A percentile compares a stretch with the other conserved stretches of the same genome.
Conservation (phyloP, 2,888 invertebrate species). For the Therioaphis trifolii region DNA sequence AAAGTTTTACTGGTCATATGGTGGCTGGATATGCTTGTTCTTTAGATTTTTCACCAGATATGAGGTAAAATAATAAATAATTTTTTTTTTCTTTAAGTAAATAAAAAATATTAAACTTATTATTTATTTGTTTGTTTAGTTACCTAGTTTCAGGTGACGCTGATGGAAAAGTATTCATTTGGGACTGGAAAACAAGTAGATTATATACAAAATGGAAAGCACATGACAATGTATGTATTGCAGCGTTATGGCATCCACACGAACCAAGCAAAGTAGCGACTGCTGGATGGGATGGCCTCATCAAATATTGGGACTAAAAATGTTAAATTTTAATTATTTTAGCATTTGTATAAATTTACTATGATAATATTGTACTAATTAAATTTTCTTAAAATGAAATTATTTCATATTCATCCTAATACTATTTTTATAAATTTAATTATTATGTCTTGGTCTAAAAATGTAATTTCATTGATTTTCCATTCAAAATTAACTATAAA, state of each 20-base stretch:
- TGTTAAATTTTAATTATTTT: background rate
- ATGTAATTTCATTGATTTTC: no score
- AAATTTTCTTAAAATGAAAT: background rate
- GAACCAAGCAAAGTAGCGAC: constrained; percentile 97
- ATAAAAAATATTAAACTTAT: constrained; percentile 57
- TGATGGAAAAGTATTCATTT: constrained; percentile 97
- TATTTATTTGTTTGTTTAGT: constrained; percentile 73
- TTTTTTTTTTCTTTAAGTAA: constrained; percentile 24
- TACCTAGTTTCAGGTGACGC: constrained; percentile 98
- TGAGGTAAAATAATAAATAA: constrained; percentile 76
- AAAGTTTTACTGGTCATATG: constrained; percentile 98
- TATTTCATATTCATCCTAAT: background rate
- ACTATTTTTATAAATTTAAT: no score
- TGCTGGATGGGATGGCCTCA: constrained; percentile 98
- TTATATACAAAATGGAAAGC: constrained; percentile 99
- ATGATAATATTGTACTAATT: background rate
- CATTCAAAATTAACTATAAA: no score
- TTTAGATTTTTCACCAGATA: constrained; percentile 97
- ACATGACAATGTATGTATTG: constrained; percentile 97
- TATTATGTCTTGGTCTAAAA: no score
- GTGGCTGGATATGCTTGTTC: constrained; percentile 99
- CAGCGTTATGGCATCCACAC: constrained; percentile 97
- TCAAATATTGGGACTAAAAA: constrained; percentile 96
- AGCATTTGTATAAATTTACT: background rate
- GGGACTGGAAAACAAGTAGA: constrained; percentile 99